phyloP scores from a whole-genome alignment of 2,888 invertebrate species.

The Andrena haemorrhoa region DNA sequence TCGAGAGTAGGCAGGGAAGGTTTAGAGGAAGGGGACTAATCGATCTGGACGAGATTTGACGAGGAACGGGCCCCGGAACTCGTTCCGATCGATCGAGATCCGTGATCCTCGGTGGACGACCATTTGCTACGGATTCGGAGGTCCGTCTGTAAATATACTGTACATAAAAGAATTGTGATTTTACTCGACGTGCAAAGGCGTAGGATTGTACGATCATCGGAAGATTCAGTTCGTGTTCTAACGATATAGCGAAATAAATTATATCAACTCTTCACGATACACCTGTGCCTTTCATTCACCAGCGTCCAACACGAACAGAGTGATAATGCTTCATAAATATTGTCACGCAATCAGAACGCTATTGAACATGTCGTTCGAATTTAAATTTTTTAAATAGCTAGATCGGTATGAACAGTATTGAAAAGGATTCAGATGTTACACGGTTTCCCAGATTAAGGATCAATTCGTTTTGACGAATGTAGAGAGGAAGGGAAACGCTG shows the following conservation, averaged over 20 bases:
- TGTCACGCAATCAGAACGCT: too few species aligned
- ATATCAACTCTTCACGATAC: conserved; percentile 77
- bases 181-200: conserved; percentile 77
- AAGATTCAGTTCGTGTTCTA: conserved; percentile 82
- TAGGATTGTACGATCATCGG: conserved; percentile 78
- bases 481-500: neutral
- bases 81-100: neutral
- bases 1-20: conserved; percentile 4
- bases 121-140: neutral
- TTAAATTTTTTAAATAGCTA: too few species aligned
- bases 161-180: conserved; percentile 83
- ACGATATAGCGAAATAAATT: conserved; percentile 83
- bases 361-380: too few species aligned
- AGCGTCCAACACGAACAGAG: neutral
- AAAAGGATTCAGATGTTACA: neutral
- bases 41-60: conserved; percentile 11
- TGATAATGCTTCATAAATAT: neutral
- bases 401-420: too few species aligned
- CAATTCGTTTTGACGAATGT: neutral
- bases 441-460: neutral
- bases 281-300: conserved; percentile 33
- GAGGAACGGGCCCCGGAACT: neutral
- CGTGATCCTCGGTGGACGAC: conserved; percentile 36
- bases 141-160: conserved; percentile 68
- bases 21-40: neutral